Evolutionary conservation across 2,797 vertebrate genomes (phyloP).

Genomic region (Tarsius wallacei): DNA sequence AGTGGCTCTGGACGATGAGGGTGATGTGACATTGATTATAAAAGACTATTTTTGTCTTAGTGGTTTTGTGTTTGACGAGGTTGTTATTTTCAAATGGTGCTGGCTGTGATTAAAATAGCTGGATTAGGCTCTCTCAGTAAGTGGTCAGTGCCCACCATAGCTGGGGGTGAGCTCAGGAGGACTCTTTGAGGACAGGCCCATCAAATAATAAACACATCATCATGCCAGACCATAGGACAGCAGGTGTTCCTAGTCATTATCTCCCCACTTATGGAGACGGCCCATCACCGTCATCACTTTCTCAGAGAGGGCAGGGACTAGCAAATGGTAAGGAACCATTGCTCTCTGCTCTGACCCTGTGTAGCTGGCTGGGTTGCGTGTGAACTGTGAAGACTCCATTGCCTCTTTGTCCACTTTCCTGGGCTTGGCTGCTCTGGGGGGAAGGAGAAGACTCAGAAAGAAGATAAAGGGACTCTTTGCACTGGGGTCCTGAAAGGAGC

Average conservation of each 20-base stretch:
- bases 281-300: constrained; percentile 2
- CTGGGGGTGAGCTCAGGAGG: not conserved
- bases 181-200: not conserved
- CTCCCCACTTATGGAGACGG: not conserved
- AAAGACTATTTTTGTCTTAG: not conserved
- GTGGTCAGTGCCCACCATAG: not conserved
- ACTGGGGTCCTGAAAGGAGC: not conserved
- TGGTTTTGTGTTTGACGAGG: not conserved
- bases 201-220: not conserved
- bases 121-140: not conserved
- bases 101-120: not conserved
- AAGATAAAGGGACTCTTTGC: not conserved
- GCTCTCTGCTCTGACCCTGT: not conserved
- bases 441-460: not conserved
- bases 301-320: not conserved
- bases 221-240: not conserved
- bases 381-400: not conserved
- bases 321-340: not conserved
- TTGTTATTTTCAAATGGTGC: not conserved
- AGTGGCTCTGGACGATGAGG: not conserved
- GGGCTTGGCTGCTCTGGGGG: not conserved
- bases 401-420: not conserved
- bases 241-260: not conserved
- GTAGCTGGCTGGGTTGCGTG: not conserved
- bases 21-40: not conserved